Base-by-base conservation (phyloP, 2,888 invertebrate species). In the Macrophya alboannulata region DNA sequence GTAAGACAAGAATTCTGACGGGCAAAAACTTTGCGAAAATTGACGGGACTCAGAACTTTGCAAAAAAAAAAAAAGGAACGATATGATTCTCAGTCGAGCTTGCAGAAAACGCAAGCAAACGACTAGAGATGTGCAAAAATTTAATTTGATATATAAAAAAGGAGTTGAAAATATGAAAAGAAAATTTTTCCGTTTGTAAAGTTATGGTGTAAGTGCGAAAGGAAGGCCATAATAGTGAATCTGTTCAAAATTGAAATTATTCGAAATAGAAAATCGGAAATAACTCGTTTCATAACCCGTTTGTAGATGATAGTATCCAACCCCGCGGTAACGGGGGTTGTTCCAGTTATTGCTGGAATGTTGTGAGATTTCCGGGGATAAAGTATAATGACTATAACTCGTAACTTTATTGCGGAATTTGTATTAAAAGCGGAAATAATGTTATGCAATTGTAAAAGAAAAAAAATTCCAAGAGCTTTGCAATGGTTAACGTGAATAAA, bases 391-490 rank as follows among this genome's bases (percentile, higher is more conserved):
- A 74, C n/a, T n/a, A 25, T 25, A 55, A 55, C 15, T 77, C 37
- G 77, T 37, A 55, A 77, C 55, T 77, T 55, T 55, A 55, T 76
- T 31, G 51, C 25, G 48, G 17, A 76, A 51, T 31, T 76, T 76
- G 12, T 72, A 45, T 72, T 4, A 40, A 3, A 17, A 12, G 9
- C 45, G 21, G 21, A 43, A 51, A 25, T 76, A 25, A n/a, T 8
- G n/a, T 40, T 9, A 17, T 72, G 31, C 4, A 51, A 76, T 51
- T 40, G 48, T 5, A 72, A 76, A 1, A 76, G 12, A 51, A 25
- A 1, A 48, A 21, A 40, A 15, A 8, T n/a, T 15, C 4, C 62
- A 8, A 15, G 15, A 62, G 8, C 17, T 62, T 62, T 9, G 15
- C 6, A 62, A 21, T 17, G 62, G 31, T 31, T 31, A 31, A 31